Evolutionary conservation across 2,888 invertebrate species (phyloP).

Genomic region (Drosophila austrosaltans): DNA sequence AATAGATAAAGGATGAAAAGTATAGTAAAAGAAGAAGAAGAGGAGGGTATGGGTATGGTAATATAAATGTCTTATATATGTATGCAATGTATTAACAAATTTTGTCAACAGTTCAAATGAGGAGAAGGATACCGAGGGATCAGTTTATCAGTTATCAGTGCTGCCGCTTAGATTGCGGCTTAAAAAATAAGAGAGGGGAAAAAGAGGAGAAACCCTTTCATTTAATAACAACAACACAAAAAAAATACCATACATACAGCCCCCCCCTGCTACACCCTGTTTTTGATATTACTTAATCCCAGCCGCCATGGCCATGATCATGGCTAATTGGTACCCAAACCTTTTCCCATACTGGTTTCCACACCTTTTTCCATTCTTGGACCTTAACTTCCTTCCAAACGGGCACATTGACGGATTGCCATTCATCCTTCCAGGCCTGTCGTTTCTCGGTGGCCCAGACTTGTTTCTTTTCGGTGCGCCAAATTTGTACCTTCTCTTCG

Average conservation of each 20-base stretch:
- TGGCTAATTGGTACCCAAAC: slow-evolving; percentile 89
- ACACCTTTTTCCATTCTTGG: slow-evolving; percentile 92
- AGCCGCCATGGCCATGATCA: slow-evolving; percentile 79
- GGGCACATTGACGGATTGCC: slow-evolving; percentile 89
- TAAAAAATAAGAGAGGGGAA: slow-evolving; percentile 1
- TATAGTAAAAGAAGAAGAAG: slow-evolving; percentile 36
- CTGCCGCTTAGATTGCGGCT: slow-evolving; percentile 68
- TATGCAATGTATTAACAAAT: slow-evolving; percentile 35
- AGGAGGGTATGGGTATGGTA: neutral
- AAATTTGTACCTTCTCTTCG: slow-evolving; percentile 88
- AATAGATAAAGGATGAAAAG: slow-evolving; percentile 32
- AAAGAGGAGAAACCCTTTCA: no score
- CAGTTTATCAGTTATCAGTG: slow-evolving; percentile 79
- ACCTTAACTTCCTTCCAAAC: slow-evolving; percentile 88
- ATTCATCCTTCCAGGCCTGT: slow-evolving; percentile 88
- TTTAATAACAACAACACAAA: neutral
- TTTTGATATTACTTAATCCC: slow-evolving; percentile 72
- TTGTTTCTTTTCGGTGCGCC: slow-evolving; percentile 86
- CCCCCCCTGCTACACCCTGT: neutral
- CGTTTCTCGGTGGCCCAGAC: slow-evolving; percentile 87
- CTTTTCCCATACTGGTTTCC: slow-evolving; percentile 92
- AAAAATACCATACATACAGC: slow-evolving; percentile 6
- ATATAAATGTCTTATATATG: slow-evolving; percentile 36
- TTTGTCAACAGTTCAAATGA: slow-evolving; percentile 31
- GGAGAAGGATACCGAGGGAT: slow-evolving; percentile 38